Evolutionary conservation across 1,140 invertebrate genomes (phyloP), one percentile per base, ranked within the genome.

Genomic region (Sweltsa coloradensis): DNA sequence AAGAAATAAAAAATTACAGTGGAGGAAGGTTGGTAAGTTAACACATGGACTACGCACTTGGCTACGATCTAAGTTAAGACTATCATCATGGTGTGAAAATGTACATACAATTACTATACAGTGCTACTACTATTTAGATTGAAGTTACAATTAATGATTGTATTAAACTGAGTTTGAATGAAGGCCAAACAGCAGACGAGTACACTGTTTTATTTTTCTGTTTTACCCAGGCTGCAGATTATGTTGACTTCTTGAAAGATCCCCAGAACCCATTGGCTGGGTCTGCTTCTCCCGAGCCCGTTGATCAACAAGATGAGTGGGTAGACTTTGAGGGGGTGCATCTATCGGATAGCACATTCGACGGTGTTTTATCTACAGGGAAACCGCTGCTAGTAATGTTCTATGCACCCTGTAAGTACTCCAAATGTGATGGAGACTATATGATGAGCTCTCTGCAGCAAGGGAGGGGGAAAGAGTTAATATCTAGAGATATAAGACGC

Each of bases 11-110:
- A 21, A 67, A 72, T 16, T 91, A 89, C 59, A 77, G 70, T 47
- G 83, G 83, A 3, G 84, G 81, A 4, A 69, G 87, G 56, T 81
- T 77, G 63, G 83, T 81, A 65, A 60, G 58, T 55, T 34, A 24
- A 39, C 34, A 50, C 34, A 21, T n/a, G n/a, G n/a, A n/a, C n/a
- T n/a, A n/a, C n/a, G n/a, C n/a, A n/a, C n/a, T n/a, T n/a, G n/a
- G n/a, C 16, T 37, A 24, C 41, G 21, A 34, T 48, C 41, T 49
- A 29, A 47, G 26, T 49, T 18, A 36, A 52, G 9, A 29, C 25
- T 25, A 47, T 14, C 37, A 23, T 41, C 11, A 43, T 31, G 18
- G 29, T n/a, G n/a, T n/a, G n/a, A n/a, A n/a, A n/a, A n/a, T n/a
- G n/a, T n/a, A n/a, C n/a, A n/a, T n/a, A n/a, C n/a, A n/a, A n/a